These are phyloP conservation scores for Dryobates pubescens DNA, from an alignment of 2,797 vertebrate species.

Conservation along the genomic window DNA sequence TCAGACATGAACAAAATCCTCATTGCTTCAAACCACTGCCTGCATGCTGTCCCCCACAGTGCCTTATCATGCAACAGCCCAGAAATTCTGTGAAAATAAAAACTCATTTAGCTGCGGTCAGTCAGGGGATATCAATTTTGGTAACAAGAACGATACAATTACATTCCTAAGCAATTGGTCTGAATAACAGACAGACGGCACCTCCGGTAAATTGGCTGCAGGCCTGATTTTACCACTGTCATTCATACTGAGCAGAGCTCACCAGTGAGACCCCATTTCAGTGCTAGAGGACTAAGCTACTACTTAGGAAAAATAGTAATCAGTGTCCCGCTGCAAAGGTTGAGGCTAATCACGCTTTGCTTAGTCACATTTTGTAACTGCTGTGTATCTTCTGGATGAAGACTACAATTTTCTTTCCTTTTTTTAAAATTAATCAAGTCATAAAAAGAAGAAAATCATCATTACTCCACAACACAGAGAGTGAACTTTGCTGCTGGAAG, in stretches of 20 bases:
- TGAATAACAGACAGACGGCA: neutral
- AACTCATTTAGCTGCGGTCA: neutral
- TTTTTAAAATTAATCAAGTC: neutral
- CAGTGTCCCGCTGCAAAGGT: neutral
- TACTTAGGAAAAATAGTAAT: neutral
- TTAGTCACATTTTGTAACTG: neutral
- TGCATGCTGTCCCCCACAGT: neutral
- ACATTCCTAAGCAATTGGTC: neutral
- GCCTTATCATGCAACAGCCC: neutral
- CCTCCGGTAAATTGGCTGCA: neutral
- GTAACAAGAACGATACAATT: slow-evolving; percentile 16
- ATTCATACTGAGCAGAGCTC: neutral
- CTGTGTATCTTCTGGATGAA: neutral
- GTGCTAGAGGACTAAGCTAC: neutral
- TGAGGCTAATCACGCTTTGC: neutral
- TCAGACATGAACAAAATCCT: neutral
- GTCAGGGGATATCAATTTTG: slow-evolving; percentile 22
- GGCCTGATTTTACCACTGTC: neutral
- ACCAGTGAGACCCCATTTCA: neutral
- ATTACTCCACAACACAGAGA: neutral
- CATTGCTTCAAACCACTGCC: neutral
- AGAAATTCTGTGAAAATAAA: slow-evolving; percentile 20
- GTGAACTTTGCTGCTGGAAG: neutral
- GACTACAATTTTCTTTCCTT: neutral
- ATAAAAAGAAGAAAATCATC: neutral